Evolutionary conservation across 1,140 invertebrate genomes (phyloP).

Genomic region (Nomia melanderi): DNA sequence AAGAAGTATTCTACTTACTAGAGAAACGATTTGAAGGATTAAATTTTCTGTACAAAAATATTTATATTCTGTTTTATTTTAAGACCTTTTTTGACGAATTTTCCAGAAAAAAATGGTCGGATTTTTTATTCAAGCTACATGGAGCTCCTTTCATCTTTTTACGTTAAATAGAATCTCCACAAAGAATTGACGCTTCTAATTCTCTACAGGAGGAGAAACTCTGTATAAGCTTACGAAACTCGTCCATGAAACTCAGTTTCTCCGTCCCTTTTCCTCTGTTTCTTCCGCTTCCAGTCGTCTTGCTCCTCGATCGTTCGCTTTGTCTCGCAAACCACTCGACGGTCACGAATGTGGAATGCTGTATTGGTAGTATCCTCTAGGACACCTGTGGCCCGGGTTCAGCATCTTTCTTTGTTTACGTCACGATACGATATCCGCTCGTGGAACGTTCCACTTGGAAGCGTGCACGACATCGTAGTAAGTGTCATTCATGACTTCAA

Average conservation of each 20-base stretch:
- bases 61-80: too few species aligned
- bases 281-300: not conserved
- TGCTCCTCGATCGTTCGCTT: conserved; percentile 14
- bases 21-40: too few species aligned
- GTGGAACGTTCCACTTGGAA: not conserved
- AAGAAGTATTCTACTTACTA: too few species aligned
- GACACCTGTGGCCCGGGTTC: conserved; percentile 40
- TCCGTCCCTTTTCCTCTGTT: not conserved
- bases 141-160: too few species aligned
- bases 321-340: conserved; percentile 33
- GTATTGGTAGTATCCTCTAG: conserved; percentile 40
- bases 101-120: too few species aligned
- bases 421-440: not conserved
- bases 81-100: too few species aligned
- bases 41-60: too few species aligned
- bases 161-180: too few species aligned
- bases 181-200: not conserved
- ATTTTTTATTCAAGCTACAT: too few species aligned
- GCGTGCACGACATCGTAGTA: conserved; percentile 1
- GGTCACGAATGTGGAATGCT: conserved; percentile 30
- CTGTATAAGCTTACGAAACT: not conserved
- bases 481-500: conserved; percentile 26
- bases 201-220: not conserved
- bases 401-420: conserved; percentile 33
- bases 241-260: not conserved